Evolutionary conservation across 2,797 vertebrate species (phyloP).

Genomic region (Peromyscus melanophrys): DNA sequence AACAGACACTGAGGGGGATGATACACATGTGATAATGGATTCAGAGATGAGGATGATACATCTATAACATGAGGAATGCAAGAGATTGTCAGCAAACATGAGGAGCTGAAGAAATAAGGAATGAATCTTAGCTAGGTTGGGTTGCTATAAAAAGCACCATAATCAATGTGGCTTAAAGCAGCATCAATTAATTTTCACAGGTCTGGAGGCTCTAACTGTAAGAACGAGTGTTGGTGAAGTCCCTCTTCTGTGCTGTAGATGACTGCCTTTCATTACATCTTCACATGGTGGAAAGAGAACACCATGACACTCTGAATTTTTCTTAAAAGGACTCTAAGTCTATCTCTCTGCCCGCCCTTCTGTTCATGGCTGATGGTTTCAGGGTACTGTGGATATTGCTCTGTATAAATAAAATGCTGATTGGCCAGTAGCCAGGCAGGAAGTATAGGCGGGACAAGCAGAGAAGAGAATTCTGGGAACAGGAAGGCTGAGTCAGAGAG

Average conservation of each 20-base stretch:
- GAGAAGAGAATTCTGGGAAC: too few species aligned
- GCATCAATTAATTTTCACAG: neutral
- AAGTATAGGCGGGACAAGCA: too few species aligned
- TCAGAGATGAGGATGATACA: neutral
- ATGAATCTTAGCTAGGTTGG: neutral
- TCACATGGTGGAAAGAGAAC: neutral
- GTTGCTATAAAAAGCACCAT: neutral
- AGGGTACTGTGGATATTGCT: neutral
- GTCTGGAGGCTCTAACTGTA: neutral
- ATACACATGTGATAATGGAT: neutral
- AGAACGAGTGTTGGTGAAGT: neutral
- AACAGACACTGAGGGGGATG: neutral
- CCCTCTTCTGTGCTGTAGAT: neutral
- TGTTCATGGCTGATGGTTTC: neutral
- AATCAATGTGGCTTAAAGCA: neutral
- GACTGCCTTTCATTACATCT: neutral
- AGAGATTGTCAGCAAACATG: neutral
- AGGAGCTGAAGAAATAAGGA: neutral
- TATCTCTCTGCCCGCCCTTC: neutral
- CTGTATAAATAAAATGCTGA: too few species aligned
- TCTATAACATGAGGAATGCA: neutral
- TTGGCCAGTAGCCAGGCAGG: too few species aligned
- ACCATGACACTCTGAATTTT: neutral
- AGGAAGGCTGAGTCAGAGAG: too few species aligned
- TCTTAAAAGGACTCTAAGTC: neutral